These are phyloP conservation scores for Centropus bengalensis DNA, from an alignment of 2,113 vertebrate species.

Conservation along the genomic window DNA sequence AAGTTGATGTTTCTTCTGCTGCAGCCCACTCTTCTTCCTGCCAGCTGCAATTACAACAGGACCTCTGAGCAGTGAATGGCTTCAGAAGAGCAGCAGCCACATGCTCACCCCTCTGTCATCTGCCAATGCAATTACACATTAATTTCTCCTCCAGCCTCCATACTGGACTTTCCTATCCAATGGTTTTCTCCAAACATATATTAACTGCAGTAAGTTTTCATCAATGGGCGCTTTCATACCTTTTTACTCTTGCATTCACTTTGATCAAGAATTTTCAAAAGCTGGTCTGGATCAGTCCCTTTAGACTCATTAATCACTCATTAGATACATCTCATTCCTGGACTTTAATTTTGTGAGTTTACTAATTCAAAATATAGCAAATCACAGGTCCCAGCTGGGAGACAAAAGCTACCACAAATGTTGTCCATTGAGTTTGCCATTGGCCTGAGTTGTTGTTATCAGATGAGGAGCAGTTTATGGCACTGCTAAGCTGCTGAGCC, in stretches of 20 bases:
- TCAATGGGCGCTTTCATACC: not conserved
- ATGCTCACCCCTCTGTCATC: not conserved
- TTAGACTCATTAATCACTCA: not conserved
- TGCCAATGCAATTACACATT: not conserved
- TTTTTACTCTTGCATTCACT: not conserved
- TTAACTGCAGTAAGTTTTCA: not conserved
- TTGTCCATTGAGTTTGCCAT: not conserved
- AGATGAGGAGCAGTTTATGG: not conserved
- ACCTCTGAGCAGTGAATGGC: not conserved
- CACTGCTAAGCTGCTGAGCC: accelerated
- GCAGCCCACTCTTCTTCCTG: not conserved
- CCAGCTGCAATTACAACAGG: not conserved
- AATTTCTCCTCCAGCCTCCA: not conserved
- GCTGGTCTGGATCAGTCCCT: not conserved
- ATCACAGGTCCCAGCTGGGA: not conserved
- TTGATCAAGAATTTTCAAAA: not conserved
- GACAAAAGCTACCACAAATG: accelerated
- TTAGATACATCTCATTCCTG: not conserved
- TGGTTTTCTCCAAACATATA: not conserved
- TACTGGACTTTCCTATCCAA: not conserved
- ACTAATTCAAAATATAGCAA: not conserved
- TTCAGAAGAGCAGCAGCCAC: not conserved
- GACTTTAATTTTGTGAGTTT: not conserved
- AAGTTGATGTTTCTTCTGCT: not conserved
- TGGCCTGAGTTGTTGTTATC: not conserved